These are phyloP conservation scores for Falcaria lacertinaria DNA, from an alignment of 2,888 invertebrate species.

Conservation along the genomic window DNA sequence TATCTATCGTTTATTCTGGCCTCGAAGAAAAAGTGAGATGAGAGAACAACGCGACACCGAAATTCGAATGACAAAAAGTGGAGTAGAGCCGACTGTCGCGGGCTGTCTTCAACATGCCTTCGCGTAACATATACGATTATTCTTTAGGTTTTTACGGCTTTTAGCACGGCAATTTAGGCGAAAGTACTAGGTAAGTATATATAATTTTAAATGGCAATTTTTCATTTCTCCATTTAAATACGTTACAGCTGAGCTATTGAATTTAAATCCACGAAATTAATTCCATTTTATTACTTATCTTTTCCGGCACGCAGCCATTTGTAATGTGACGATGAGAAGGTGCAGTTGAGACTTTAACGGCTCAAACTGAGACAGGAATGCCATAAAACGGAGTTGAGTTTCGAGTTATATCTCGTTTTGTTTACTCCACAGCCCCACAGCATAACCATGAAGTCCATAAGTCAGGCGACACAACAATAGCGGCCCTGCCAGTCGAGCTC, in stretches of 20 bases:
- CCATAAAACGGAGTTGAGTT: slow-evolving; percentile 48
- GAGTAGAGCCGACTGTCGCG: slow-evolving; percentile 26
- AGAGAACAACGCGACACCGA: slow-evolving; percentile 44
- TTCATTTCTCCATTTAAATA: background rate
- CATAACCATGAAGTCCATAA: slow-evolving; percentile 39
- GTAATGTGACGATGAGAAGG: slow-evolving; percentile 16
- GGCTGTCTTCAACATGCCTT: slow-evolving; percentile 53
- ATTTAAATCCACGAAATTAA: background rate
- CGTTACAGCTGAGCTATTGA: background rate
- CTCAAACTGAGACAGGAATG: slow-evolving; percentile 47
- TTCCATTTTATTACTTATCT: background rate
- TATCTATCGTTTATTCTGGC: slow-evolving; percentile 51
- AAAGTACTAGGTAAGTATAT: background rate
- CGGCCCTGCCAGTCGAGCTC: slow-evolving; percentile 40
- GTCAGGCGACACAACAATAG: slow-evolving; percentile 67
- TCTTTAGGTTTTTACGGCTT: slow-evolving; percentile 32
- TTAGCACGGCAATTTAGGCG: slow-evolving; percentile 10
- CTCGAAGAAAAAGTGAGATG: slow-evolving; percentile 48
- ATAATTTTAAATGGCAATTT: no score
- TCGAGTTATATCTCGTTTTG: slow-evolving; percentile 59
- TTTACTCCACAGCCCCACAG: slow-evolving; percentile 56
- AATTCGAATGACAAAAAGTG: slow-evolving; percentile 40
- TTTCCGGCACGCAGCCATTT: background rate
- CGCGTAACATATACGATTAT: slow-evolving; percentile 45
- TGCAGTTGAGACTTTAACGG: slow-evolving; percentile 32